Evolutionary conservation across 2,888 invertebrate species (phyloP).

Genomic region (Idaea dimidiata): DNA sequence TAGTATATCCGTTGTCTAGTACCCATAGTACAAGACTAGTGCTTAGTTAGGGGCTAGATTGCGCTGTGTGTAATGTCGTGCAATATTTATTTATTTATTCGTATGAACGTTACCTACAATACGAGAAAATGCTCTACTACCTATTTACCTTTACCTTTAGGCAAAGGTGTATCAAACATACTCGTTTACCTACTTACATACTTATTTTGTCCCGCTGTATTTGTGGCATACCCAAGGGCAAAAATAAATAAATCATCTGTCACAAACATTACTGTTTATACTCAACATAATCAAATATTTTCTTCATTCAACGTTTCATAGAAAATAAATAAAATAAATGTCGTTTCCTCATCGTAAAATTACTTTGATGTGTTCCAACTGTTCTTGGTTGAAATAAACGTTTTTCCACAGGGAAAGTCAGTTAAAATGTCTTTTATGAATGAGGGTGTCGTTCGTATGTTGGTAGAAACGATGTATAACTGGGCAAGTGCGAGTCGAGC

Average conservation of each 20-base stretch:
- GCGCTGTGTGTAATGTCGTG: no score
- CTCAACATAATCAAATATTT: constrained; percentile 1
- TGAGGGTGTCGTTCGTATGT: not conserved
- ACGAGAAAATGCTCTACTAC: no score
- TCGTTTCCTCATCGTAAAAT: not conserved
- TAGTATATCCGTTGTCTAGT: no score
- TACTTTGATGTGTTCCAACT: not conserved
- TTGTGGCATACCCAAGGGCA: not conserved
- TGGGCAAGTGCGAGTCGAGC: not conserved
- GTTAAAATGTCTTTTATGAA: not conserved
- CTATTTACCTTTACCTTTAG: no score
- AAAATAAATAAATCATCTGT: not conserved
- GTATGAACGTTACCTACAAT: no score
- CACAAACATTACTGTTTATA: not conserved
- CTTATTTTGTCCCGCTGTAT: not conserved
- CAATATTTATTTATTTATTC: no score
- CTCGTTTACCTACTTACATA: not conserved
- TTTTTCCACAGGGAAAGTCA: not conserved
- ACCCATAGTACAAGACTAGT: no score
- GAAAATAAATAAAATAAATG: not conserved
- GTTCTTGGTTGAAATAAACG: not conserved
- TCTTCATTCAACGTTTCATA: not conserved
- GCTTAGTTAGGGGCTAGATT: no score
- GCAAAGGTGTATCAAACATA: no score
- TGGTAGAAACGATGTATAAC: not conserved